Evolutionary conservation across 2,888 invertebrate genomes (phyloP).

Genomic region (Phengaris arion): DNA sequence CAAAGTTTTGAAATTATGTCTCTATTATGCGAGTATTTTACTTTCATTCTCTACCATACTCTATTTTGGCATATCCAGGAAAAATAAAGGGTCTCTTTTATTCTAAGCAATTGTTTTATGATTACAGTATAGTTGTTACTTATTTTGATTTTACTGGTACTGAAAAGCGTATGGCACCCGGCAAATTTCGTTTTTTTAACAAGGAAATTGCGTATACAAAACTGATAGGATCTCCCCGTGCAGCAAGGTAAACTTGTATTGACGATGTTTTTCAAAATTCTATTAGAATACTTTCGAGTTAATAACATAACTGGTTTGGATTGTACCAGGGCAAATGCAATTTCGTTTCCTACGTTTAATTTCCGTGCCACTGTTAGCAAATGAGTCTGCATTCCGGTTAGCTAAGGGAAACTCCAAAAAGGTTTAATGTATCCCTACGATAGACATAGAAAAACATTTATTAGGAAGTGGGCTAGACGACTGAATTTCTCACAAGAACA

Average conservation of each 20-base stretch:
- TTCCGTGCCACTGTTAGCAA: conserved; percentile 18
- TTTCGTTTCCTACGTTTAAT: conserved; percentile 20
- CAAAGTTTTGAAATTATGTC: not conserved
- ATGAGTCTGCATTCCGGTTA: conserved; percentile 17
- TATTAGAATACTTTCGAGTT: conserved; percentile 32
- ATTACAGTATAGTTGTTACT: not conserved
- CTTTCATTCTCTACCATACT: too few relatives aligned
- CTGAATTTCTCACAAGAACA: too few relatives aligned
- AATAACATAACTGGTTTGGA: conserved; percentile 30
- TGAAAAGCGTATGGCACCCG: conserved; percentile 26
- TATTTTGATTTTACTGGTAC: not conserved
- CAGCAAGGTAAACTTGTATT: conserved; percentile 35
- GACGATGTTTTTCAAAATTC: conserved; percentile 31
- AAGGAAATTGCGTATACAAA: conserved; percentile 38
- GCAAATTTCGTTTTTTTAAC: conserved; percentile 36
- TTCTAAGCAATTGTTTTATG: not conserved
- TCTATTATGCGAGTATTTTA: not conserved
- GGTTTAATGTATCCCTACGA: conserved; percentile 2
- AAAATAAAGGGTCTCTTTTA: not conserved
- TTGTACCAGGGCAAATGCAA: not conserved
- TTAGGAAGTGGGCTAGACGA: not conserved
- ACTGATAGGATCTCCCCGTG: conserved; percentile 35
- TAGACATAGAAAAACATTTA: not conserved
- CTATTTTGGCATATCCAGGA: too few relatives aligned
- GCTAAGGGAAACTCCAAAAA: not conserved